phyloP scores from a whole-genome alignment of 92 coral and sea anemone species.

The Nematostella vectensis region DNA sequence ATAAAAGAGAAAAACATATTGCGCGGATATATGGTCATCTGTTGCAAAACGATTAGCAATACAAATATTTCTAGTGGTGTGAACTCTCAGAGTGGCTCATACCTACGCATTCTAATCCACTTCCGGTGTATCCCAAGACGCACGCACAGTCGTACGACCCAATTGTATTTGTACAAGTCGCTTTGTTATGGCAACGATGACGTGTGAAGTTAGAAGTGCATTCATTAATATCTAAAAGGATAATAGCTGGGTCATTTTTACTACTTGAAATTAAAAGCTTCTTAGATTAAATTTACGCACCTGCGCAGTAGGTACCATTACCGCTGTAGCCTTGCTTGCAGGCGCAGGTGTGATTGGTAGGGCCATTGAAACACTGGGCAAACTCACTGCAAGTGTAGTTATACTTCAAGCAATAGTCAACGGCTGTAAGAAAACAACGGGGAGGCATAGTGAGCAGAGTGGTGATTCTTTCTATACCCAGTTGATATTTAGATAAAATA shows the following conservation, averaged over 20 bases:
- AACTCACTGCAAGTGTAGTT: constrained; percentile 9
- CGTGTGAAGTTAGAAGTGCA: background rate
- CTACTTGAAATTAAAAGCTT: no score
- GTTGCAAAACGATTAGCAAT: no score
- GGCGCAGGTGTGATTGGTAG: constrained; percentile 15
- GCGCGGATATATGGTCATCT: no score
- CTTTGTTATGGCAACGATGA: background rate
- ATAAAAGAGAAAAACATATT: background rate
- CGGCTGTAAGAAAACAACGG: constrained; percentile 1
- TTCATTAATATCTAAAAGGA: background rate
- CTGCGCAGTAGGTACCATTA: constrained; percentile 22
- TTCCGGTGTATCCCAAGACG: background rate
- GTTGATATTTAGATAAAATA: no score
- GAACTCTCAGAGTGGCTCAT: no score
- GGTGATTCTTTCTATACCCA: no score
- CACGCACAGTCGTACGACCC: constrained; percentile 2
- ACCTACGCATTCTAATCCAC: background rate
- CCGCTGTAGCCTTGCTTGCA: constrained; percentile 35
- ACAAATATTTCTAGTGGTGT: no score
- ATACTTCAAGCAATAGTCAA: background rate
- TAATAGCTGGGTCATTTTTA: no score
- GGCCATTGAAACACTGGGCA: constrained; percentile 16
- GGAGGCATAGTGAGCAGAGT: no score
- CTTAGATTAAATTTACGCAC: no score
- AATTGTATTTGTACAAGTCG: background rate